phyloP scores from a whole-genome alignment of 1,140 invertebrate species.

The Antheraea pernyi region DNA sequence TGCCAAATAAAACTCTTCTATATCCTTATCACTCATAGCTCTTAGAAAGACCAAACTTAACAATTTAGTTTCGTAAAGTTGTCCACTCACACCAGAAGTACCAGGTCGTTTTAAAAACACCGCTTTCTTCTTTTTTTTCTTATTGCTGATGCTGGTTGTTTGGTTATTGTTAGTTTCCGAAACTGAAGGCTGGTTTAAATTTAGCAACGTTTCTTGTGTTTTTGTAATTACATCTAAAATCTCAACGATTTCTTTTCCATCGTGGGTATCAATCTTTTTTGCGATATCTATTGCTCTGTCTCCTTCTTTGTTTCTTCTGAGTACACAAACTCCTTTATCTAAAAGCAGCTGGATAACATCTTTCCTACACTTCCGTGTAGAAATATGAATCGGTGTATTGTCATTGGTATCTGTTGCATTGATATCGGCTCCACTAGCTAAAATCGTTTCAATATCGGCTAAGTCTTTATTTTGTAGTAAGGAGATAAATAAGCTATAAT shows the following conservation, averaged over 20 bases:
- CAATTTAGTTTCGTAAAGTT: conserved; percentile 29
- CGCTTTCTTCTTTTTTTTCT: not conserved
- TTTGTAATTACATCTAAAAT: conserved; percentile 2
- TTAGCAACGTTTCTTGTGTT: not conserved
- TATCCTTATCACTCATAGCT: conserved; percentile 20
- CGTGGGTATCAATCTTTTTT: conserved; percentile 4
- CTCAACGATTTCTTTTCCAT: conserved; percentile 16
- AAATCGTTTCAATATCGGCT: conserved; percentile 8
- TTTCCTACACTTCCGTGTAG: conserved; percentile 14
- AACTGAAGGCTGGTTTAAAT: not conserved
- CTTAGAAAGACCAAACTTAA: conserved; percentile 22
- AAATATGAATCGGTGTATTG: conserved; percentile 23
- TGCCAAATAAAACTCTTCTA: conserved; percentile 23
- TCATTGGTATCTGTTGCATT: conserved; percentile 14
- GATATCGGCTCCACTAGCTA: conserved; percentile 20
- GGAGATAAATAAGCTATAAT: conserved; percentile 6
- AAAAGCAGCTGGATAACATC: conserved; percentile 17
- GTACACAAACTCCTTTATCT: conserved; percentile 5
- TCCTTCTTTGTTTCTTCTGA: conserved; percentile 4
- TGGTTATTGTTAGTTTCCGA: not conserved
- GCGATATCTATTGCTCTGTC: conserved; percentile 21
- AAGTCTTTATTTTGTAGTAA: conserved; percentile 16
- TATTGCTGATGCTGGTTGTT: not conserved
- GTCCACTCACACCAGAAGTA: conserved; percentile 24
- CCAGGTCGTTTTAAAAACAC: conserved; percentile 16